Evolutionary conservation across 1,140 invertebrate genomes (phyloP).

Genomic region (Charaxes varanes): DNA sequence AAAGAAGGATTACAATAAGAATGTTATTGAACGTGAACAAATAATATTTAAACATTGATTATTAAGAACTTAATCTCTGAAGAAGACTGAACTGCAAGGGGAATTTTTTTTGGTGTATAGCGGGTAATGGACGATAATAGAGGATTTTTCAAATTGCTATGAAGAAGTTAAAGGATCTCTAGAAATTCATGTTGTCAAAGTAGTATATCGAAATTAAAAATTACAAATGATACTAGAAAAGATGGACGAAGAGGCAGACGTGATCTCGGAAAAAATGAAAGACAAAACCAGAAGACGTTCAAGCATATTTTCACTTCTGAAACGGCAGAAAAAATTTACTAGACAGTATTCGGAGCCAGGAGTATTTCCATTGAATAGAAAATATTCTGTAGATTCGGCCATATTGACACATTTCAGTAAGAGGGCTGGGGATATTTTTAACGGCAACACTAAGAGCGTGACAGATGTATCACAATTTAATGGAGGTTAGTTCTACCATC

Average conservation of each 20-base stretch:
- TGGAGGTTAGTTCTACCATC: conserved; percentile 37
- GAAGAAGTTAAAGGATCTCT: too few relatives aligned
- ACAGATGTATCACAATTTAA: conserved; percentile 15
- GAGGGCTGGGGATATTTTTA: conserved; percentile 6
- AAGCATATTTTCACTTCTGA: conserved; percentile 51
- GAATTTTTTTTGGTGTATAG: too few relatives aligned
- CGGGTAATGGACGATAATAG: too few relatives aligned
- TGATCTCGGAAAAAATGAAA: conserved; percentile 30
- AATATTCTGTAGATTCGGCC: conserved; percentile 53
- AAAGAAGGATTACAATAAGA: too few relatives aligned
- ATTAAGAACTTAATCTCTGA: too few relatives aligned
- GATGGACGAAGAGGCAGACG: conserved; percentile 35
- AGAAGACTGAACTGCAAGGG: too few relatives aligned
- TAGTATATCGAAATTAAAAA: not conserved
- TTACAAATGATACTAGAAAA: conserved; percentile 5
- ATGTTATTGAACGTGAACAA: too few relatives aligned
- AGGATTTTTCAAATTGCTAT: too few relatives aligned
- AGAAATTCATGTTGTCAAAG: too few relatives aligned
- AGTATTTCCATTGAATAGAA: conserved; percentile 27
- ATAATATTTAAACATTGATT: too few relatives aligned
- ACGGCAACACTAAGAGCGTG: conserved; percentile 7
- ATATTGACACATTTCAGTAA: conserved; percentile 27
- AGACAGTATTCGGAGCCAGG: conserved; percentile 44
- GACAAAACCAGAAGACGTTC: conserved; percentile 46
- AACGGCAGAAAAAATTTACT: conserved; percentile 42